Evolutionary conservation across 2,797 vertebrate species (phyloP), one percentile per base, ranked within the genome.

Genomic region (Taenioides sp.): DNA sequence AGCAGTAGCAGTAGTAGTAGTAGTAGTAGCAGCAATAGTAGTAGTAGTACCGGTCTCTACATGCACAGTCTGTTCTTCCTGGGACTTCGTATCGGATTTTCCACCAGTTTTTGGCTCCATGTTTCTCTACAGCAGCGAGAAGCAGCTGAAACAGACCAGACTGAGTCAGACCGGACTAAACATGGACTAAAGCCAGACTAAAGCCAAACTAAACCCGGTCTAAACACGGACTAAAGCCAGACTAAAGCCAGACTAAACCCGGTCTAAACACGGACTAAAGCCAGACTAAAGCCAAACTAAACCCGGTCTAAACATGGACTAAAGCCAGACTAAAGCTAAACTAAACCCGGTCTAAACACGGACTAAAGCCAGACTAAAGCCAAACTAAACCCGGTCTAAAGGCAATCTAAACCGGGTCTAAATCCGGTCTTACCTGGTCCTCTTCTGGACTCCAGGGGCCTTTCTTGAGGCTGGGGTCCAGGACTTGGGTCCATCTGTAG

Each of bases 51-150:
- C 97, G 91, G 61, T 98, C 96, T 73, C 98, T 92, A 82, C 96
- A 98, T 84, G 95, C 92, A 12, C 86, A 67, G 14, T 98, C 96
- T 0, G 88, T 96, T 65, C 98, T 93, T 55, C 97, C 96, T 0
- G 96, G 96, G 62, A 99, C 96, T 23, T 96, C 95, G 0, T 78
- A 61, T 69, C 93, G 89, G 67, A 99, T 95, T 78, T 95, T 98
- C 74, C 94, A 97, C 98, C 98, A 98, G 34, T 94, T 90, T 60
- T 91, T 94, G 17, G 84, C 92, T 23, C 95, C 93, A 0, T 95
- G 87, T 50, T 93, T 95, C 58, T 89, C 86, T 0, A 98, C 95
- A 0, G 96, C 97, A 52, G 82, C 90, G 69, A 95, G 71, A 65
- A 99, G 75, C 83, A 96, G 89, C 97, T 99, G 70, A 65, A 12